Evolutionary conservation across 2,888 invertebrate genomes (phyloP), one percentile per base, ranked within the genome.

Genomic region (Sepioteuthis lessoniana): DNA sequence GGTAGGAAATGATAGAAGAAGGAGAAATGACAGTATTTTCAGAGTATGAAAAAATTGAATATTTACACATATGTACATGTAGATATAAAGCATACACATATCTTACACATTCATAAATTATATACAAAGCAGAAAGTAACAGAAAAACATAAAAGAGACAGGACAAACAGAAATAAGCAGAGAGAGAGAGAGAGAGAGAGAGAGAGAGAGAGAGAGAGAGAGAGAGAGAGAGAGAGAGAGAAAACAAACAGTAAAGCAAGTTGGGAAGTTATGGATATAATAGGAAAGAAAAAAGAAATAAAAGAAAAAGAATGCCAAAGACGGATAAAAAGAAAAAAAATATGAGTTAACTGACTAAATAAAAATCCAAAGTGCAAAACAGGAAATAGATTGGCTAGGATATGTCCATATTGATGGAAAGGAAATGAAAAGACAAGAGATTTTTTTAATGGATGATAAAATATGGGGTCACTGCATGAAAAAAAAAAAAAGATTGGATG

Each of bases 381-480:
- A 76, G 76, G 76, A 76, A 76, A 76, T 76, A 76, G n/a, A 76
- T 76, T 76, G 76, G 76, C 35, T 76, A 35, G 76, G n/a, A 76
- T n/a, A n/a, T 76, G 76, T 76, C 76, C 76, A 76, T 76, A 76
- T 76, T 76, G 76, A 76, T 76, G 76, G 76, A 76, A 76, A 76
- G 76, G 76, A 76, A 76, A 76, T 76, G 76, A 76, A 76, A 76
- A n/a, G 76, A 76, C 76, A 35, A 76, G 76, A 76, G n/a, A n/a
- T 13, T 35, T 76, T 76, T n/a, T 76, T 76, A 76, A 76, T 76
- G n/a, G 76, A 35, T 76, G 76, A 76, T 76, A 76, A 76, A 76
- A 76, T n/a, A 76, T 55, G 55, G 76, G 76, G 76, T 76, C n/a
- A 16, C 16, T 76, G 19, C n/a, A n/a, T 76, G 76, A 60, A 28